These are phyloP conservation scores for Parasteatoda tepidariorum DNA, from an alignment of 1,140 invertebrate species.

Conservation along the genomic window DNA sequence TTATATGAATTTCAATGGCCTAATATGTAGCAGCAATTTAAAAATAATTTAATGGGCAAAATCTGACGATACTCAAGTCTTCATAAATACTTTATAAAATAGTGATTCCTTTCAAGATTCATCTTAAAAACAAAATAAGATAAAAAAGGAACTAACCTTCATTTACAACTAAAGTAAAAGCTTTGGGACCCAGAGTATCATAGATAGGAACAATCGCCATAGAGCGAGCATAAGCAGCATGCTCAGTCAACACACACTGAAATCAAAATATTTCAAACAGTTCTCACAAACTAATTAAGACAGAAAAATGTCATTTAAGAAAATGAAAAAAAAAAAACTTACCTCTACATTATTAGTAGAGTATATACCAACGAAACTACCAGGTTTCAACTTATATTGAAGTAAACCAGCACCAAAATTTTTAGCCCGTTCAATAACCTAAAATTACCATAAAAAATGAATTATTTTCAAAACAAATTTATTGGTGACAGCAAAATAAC, in stretches of 20 bases:
- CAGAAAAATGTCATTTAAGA: background rate
- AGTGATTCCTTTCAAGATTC: too few relatives aligned
- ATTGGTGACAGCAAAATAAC: too few relatives aligned
- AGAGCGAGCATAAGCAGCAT: conserved; percentile 92
- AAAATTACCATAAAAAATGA: conserved; percentile 76
- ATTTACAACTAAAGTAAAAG: conserved; percentile 95
- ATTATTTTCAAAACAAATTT: background rate
- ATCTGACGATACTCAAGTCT: too few relatives aligned
- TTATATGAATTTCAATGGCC: too few relatives aligned
- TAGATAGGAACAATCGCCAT: conserved; percentile 96
- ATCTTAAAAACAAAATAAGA: too few relatives aligned
- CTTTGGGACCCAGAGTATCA: conserved; percentile 94
- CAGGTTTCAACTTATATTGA: conserved; percentile 71
- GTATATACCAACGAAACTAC: conserved; percentile 91
- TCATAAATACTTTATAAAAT: too few relatives aligned
- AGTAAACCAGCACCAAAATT: conserved; percentile 56
- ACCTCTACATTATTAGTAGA: conserved; percentile 91
- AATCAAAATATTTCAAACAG: conserved; percentile 9
- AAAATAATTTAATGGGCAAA: too few relatives aligned
- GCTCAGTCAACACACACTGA: conserved; percentile 91
- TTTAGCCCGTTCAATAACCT: conserved; percentile 76
- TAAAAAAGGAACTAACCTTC: conserved; percentile 88
- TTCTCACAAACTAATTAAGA: background rate
- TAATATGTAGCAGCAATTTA: too few relatives aligned
- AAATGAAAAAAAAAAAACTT: background rate